Evolutionary conservation across 2,797 vertebrate species (phyloP), one percentile per base, ranked within the genome.

Genomic region (Helostoma temminkii): DNA sequence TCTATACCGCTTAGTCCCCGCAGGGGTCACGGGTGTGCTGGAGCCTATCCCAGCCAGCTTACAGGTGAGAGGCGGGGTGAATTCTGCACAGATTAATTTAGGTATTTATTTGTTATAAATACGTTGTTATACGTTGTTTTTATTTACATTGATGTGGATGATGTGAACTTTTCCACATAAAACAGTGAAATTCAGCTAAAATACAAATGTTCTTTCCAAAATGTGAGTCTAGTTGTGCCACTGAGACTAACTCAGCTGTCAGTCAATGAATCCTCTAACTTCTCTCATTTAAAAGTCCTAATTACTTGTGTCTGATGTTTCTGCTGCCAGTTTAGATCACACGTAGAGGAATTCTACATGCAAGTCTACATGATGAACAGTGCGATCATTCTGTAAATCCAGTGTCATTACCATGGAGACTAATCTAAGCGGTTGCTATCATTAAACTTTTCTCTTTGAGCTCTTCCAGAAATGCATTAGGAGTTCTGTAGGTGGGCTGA

Each of bases 401-500:
- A 19, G 43, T 67, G 76, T 75, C 78, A 83, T 87, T 63, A 54
- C 88, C 88, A 91, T 87, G 86, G 87, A 88, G 83, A 91, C 76
- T 19, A 69, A 81, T 80, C 67, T 47, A 49, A 89, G 76, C 60
- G 25, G 82, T 75, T 86, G 59, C 83, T 74, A 63, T 89, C 78
- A 87, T 90, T 76, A 84, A 89, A 90, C 88, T 87, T 87, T 85
- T 76, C 47, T 75, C 59, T 69, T 58, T 8, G 46, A 73, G 67
- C 72, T 57, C 76, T 79, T 86, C 62, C 70, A 81, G 74, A 78
- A 87, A 79, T 66, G 69, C 69, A 62, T 65, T 48, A 72, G 43
- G 47, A 82, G 58, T 83, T 81, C 62, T 77, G 83, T 76, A 66
- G 78, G 90, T 88, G 89, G 86, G 83, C 76, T 69, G 83, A 78